phyloP scores from a whole-genome alignment of 2,888 invertebrate species.

The Hoplodrina blanda region DNA sequence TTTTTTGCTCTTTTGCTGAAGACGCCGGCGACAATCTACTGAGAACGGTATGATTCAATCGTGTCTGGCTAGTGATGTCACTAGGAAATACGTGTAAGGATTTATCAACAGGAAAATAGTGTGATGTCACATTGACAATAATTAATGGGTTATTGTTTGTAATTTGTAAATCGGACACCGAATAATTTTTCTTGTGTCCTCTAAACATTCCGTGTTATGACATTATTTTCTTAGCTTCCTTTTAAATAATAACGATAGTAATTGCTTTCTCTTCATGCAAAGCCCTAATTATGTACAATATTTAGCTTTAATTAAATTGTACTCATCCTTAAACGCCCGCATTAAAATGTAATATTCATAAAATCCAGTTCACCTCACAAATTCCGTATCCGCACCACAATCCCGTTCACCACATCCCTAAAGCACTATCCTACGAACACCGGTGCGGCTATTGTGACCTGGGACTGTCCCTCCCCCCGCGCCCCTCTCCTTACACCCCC shows the following conservation, averaged over 20 bases:
- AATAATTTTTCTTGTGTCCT: background rate
- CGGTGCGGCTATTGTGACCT: slow-evolving; percentile 63
- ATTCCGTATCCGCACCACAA: slow-evolving; percentile 23
- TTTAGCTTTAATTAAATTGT: too few relatives aligned
- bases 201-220: background rate
- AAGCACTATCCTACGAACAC: slow-evolving; percentile 53
- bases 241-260: background rate
- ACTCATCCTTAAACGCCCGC: background rate
- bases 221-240: background rate
- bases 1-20: slow-evolving; percentile 60
- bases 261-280: background rate
- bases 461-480: slow-evolving; percentile 31
- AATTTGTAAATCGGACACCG: background rate
- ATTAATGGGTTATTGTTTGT: background rate
- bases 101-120: slow-evolving; percentile 9
- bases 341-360: background rate
- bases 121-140: background rate
- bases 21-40: slow-evolving; percentile 71
- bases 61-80: slow-evolving; percentile 62
- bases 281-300: too few relatives aligned
- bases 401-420: slow-evolving; percentile 48
- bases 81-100: slow-evolving; percentile 62
- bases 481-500: slow-evolving; percentile 19
- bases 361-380: slow-evolving; percentile 2
- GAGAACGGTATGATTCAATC: slow-evolving; percentile 76